phyloP scores from a whole-genome alignment of 1,140 invertebrate genomes.

The Sycobia sp. region DNA sequence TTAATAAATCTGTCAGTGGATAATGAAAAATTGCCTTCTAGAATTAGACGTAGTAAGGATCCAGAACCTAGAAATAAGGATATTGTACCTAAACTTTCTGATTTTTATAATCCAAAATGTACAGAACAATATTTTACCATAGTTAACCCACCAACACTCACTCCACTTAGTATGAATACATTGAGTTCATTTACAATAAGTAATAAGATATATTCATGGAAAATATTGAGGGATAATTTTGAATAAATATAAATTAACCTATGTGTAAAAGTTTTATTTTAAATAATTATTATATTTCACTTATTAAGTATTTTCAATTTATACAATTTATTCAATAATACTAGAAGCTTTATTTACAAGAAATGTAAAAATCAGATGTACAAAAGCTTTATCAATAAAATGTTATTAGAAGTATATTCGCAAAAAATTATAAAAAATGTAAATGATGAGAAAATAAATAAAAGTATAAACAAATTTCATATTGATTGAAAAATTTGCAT shows the following conservation, averaged over 20 bases:
- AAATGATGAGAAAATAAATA: neutral
- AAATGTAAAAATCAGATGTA: conserved; percentile 11
- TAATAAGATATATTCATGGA: conserved; percentile 49
- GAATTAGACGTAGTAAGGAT: conserved; percentile 47
- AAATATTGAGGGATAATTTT: conserved; percentile 39
- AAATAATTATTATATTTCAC: neutral
- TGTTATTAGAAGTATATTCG: neutral
- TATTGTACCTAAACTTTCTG: conserved; percentile 42
- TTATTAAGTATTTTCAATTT: conserved; percentile 5
- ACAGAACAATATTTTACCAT: conserved; percentile 42
- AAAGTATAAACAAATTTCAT: neutral
- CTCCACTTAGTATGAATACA: conserved; percentile 37
- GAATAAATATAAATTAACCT: neutral
- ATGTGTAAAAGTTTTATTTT: neutral
- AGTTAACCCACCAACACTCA: conserved; percentile 34
- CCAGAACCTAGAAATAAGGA: conserved; percentile 48
- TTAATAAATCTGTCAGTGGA: conserved; percentile 49
- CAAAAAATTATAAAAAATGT: neutral
- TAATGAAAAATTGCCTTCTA: conserved; percentile 46
- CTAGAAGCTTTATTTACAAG: too few species aligned
- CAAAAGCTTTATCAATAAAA: conserved; percentile 13
- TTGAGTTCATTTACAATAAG: conserved; percentile 48
- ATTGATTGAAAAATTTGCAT: too few species aligned
- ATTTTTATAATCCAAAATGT: conserved; percentile 48
- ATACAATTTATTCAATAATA: conserved; percentile 5